Evolutionary conservation across 2,113 vertebrate species (phyloP).

Genomic region (Pionites leucogaster): DNA sequence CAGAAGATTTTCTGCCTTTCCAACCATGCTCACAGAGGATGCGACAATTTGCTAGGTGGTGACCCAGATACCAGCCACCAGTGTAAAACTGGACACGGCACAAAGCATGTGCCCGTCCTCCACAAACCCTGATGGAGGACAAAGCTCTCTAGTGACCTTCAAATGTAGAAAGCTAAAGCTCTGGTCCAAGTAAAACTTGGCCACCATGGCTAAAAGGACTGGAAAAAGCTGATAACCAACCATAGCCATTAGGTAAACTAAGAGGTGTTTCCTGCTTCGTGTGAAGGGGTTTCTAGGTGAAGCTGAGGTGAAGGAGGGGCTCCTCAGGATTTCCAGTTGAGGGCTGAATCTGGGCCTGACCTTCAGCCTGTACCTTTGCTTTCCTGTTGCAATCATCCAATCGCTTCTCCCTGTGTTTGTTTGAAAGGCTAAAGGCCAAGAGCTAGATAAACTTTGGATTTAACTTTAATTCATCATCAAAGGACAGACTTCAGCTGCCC

Average conservation of each 20-base stretch:
- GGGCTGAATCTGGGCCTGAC: not conserved
- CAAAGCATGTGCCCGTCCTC: not conserved
- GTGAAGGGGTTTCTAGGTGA: not conserved
- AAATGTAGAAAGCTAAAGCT: not conserved
- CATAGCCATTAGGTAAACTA: not conserved
- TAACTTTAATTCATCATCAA: slow-evolving; percentile 48
- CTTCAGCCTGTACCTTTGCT: slow-evolving; percentile 39
- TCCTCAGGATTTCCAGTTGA: not conserved
- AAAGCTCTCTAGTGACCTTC: not conserved
- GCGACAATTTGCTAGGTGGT: not conserved
- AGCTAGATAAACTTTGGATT: slow-evolving; percentile 46
- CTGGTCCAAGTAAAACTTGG: not conserved
- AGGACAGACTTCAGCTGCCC: not conserved
- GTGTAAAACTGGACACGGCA: not conserved
- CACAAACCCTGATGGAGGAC: not conserved
- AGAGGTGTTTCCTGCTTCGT: not conserved
- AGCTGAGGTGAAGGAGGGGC: not conserved
- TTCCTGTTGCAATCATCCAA: slow-evolving; percentile 46
- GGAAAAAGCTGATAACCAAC: not conserved
- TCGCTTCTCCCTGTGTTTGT: not conserved
- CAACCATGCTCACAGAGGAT: not conserved
- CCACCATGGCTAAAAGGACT: not conserved
- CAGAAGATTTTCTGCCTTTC: not conserved
- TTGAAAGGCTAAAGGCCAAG: slow-evolving; percentile 15
- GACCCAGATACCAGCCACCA: not conserved